Evolutionary conservation across 2,888 invertebrate genomes (phyloP).

Genomic region (Unio pictorum): DNA sequence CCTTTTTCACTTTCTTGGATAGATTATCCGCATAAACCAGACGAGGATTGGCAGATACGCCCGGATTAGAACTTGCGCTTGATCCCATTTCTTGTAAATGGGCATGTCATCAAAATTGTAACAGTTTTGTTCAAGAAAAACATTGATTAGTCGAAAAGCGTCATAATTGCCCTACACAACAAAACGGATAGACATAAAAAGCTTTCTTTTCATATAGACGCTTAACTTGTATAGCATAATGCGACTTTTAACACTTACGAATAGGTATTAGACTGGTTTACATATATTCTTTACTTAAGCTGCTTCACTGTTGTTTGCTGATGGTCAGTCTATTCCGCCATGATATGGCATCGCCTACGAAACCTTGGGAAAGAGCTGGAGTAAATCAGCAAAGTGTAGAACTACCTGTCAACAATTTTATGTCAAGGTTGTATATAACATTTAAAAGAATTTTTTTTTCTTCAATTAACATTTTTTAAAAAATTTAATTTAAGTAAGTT

Average conservation of each 20-base stretch:
- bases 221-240: too few species aligned
- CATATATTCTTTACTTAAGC: too few species aligned
- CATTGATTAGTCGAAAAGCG: conserved; percentile 16
- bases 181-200: conserved; percentile 14
- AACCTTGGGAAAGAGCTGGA: conserved; percentile 68
- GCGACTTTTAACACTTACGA: too few species aligned
- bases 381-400: conserved; percentile 53
- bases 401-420: conserved; percentile 36
- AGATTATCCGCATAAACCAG: conserved; percentile 44
- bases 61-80: conserved; percentile 43
- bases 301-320: too few species aligned
- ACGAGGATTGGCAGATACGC: conserved; percentile 53
- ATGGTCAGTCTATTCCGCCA: background rate
- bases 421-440: conserved; percentile 54
- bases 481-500: background rate
- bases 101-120: background rate
- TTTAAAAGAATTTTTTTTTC: background rate
- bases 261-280: too few species aligned
- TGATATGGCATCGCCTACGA: conserved; percentile 61
- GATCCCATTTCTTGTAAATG: conserved; percentile 40
- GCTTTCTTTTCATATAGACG: background rate
- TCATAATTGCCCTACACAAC: conserved; percentile 41
- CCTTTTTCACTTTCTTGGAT: conserved; percentile 47
- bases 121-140: background rate
- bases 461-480: background rate